Evolutionary conservation across 2,113 vertebrate genomes (phyloP).

Genomic region (Cariama cristata): DNA sequence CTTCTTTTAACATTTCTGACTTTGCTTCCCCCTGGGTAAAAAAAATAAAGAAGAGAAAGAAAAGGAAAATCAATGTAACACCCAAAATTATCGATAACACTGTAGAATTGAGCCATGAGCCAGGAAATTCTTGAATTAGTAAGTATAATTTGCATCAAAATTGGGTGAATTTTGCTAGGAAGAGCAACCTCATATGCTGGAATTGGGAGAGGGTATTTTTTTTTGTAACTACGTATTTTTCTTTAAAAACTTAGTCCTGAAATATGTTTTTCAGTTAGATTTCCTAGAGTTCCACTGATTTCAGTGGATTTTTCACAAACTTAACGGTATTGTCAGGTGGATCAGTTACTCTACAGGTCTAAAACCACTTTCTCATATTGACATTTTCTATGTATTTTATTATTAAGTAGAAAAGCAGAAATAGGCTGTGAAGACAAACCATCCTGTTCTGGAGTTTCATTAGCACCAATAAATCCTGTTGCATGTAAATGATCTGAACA

Average conservation of each 20-base stretch:
- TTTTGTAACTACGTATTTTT: not conserved
- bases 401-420: conserved; percentile 14
- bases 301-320: not conserved
- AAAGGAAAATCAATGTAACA: not conserved
- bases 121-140: not conserved
- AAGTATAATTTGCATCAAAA: not conserved
- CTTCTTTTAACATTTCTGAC: not conserved
- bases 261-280: not conserved
- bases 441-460: conserved; percentile 39
- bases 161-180: not conserved
- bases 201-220: not conserved
- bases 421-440: not conserved
- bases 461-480: conserved; percentile 63
- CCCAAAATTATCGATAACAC: not conserved
- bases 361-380: not conserved
- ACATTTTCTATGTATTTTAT: not conserved
- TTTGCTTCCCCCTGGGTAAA: not conserved
- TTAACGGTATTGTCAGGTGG: not conserved
- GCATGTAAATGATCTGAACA: conserved; percentile 63
- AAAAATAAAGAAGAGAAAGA: not conserved
- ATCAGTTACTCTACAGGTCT: not conserved
- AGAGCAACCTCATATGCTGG: not conserved
- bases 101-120: not conserved
- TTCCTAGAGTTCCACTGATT: not conserved
- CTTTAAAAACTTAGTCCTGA: not conserved